phyloP scores from a whole-genome alignment of 1,140 invertebrate genomes.

The Calephelis nemesis region DNA sequence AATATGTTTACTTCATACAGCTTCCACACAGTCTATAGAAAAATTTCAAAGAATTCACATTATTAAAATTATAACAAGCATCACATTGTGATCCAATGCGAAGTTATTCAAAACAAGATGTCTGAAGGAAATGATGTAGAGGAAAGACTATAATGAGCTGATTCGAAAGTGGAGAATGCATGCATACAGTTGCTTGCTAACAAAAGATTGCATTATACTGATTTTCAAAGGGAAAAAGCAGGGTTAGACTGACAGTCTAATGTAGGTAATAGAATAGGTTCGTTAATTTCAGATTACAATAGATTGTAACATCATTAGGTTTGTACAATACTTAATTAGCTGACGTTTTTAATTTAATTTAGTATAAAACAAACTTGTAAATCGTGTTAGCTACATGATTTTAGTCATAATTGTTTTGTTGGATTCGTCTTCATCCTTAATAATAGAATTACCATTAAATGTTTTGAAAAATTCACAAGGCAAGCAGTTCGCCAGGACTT shows the following conservation, averaged over 20 bases:
- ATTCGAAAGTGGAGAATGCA: constrained; percentile 47
- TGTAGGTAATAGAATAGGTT: constrained; percentile 29
- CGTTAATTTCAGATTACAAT: neutral
- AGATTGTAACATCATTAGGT: constrained; percentile 12
- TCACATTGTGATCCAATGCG: constrained; percentile 27
- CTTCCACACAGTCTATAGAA: constrained; percentile 1
- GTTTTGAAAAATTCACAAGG: no score
- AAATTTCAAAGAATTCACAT: constrained; percentile 21
- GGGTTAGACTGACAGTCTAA: constrained; percentile 34
- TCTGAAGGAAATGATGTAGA: constrained; percentile 59
- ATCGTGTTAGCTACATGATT: no score
- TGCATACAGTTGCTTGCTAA: constrained; percentile 37
- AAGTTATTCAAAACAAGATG: constrained; percentile 38
- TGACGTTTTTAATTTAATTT: neutral
- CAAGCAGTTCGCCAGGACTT: no score
- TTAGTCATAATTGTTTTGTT: no score
- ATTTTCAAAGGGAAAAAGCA: constrained; percentile 52
- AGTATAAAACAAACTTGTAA: no score
- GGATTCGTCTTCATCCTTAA: no score
- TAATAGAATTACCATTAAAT: no score
- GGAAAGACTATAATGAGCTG: constrained; percentile 61
- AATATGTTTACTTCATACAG: constrained; percentile 18
- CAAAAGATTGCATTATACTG: constrained; percentile 54
- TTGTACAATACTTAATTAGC: constrained; percentile 21
- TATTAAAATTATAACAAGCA: constrained; percentile 29